Evolutionary conservation across 1,140 invertebrate species (phyloP).

Genomic region (Drosophila cardini): DNA sequence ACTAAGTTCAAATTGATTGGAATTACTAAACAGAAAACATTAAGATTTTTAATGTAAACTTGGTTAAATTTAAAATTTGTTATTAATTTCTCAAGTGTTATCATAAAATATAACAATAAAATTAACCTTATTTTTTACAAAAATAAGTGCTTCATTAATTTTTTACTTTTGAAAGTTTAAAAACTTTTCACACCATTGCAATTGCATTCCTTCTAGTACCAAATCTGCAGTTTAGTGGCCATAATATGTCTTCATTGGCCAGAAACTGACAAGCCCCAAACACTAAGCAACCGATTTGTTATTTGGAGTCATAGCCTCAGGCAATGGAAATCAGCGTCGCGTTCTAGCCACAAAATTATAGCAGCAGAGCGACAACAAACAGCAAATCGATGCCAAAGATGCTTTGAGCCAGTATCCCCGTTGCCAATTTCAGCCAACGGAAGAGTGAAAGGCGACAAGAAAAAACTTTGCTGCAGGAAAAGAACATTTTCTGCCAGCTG

Average conservation of each 20-base stretch:
- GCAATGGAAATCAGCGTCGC: conserved; percentile 64
- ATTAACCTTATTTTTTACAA: no score
- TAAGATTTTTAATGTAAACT: no score
- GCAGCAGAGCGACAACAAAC: conserved; percentile 43
- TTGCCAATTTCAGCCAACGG: conserved; percentile 39
- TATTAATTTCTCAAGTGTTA: no score
- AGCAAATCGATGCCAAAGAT: conserved; percentile 52
- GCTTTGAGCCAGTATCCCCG: background rate
- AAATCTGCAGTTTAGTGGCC: conserved; percentile 25
- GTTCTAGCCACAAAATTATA: conserved; percentile 55
- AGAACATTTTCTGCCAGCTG: conserved; percentile 55
- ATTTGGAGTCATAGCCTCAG: conserved; percentile 40
- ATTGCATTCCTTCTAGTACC: conserved; percentile 1
- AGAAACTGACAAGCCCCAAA: conserved; percentile 46
- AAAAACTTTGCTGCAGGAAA: conserved; percentile 5
- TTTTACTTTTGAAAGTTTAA: no score
- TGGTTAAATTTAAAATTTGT: no score
- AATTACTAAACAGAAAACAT: background rate
- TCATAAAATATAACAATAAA: no score
- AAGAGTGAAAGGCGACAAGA: conserved; percentile 64
- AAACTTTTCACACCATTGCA: background rate
- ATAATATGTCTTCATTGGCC: conserved; percentile 69
- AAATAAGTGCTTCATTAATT: no score
- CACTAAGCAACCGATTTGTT: conserved; percentile 34
- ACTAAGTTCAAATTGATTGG: background rate